Base-by-base conservation (phyloP, 1,140 invertebrate genomes). In the Arion vulgaris region DNA sequence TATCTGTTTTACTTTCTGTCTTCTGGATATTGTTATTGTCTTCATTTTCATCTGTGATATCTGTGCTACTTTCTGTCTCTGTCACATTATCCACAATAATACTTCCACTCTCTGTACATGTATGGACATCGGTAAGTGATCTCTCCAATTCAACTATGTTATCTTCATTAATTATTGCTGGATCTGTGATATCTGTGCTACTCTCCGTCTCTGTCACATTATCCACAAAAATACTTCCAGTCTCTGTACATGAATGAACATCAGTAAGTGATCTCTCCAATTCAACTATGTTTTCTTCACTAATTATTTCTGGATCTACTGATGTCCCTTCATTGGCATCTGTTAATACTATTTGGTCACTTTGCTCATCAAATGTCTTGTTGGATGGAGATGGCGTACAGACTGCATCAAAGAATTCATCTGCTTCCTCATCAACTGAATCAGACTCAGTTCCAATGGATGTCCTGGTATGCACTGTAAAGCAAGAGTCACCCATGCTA, bases 381-480 rank as follows among this genome's bases (percentile, higher is more conserved):
- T 28, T 68, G 34, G 38, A 71, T 34, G 78, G 78, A 32, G 82
- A 82, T 26, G 86, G 84, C 32, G 84, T 86, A 53, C 79, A 81
- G 11, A 85, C 76, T 28, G 86, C 85, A 86, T 85, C 87, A 85
- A 69, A 84, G 69, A 87, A 86, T 49, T 87, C 86, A 72, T 85
- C 84, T 75, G 1, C 83, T 36, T 84, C 86, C 69, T 82, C 81
- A 53, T 13, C 26, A 23, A 77, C 84, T 23, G 28, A 23, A 66
- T 28, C 57, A 51, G 34, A 7, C 39, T 80, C 53, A 36, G 38
- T 26, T 71, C n/a, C 62, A 39, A 32, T 7, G 72, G 1, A 34
- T 19, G 69, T 49, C 13, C 34, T 36, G 28, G 69, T 57, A n/a
- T 19, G 19, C 9, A 49, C 9, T 49, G 45, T 11, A 49, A 49